Base-by-base conservation (phyloP, 2,888 invertebrate genomes). In the Drosophila imparisetae region DNA sequence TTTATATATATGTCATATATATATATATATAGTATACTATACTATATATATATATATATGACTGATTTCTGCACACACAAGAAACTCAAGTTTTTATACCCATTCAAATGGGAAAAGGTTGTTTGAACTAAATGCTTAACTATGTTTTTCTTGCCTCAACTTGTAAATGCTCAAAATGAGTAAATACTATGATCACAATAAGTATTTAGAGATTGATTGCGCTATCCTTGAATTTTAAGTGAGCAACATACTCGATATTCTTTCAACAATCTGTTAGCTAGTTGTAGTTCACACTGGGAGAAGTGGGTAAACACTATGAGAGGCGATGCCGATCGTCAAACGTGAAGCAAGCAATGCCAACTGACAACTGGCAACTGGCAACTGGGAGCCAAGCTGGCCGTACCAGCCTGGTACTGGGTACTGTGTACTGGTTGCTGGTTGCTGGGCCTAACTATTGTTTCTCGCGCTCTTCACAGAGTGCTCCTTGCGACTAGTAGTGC, bases 401-500 rank as follows among this genome's bases (percentile, higher is more conserved):
- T 57, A 59, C 34, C 34, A 27, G 29, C 54, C 54, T 38, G 34
- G 57, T 50, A 76, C 62, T 42, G 40, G 42, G 21, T 13, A 42
- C 42, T 42, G 42, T 5, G 5, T 40, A n/a, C 40, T 21, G 21
- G 4, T 7, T 21, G 7, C 45, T 45, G 45, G 13, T 7, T 24
- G 45, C 21, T 24, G 45, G 15, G 45, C 45, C 21, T 24, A 15
- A 45, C 45, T 45, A 45, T 45, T 42, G 54, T 78, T 77, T 80
- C 24, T 49, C 64, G 55, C 21, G 60, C 64, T 54, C 27, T 55
- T 18, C 24, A 27, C 11, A 54, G 32, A 34, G 21, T 38, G 62
- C 68, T 82, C 66, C 81, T 80, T 73, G 61, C 48, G 79, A 63
- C 77, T 80, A 29, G 55, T 24, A 38, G 55, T 38, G 82, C 81